Conservation (phyloP, 2,113 vertebrate genomes). For the Triplophysa rosa region DNA sequence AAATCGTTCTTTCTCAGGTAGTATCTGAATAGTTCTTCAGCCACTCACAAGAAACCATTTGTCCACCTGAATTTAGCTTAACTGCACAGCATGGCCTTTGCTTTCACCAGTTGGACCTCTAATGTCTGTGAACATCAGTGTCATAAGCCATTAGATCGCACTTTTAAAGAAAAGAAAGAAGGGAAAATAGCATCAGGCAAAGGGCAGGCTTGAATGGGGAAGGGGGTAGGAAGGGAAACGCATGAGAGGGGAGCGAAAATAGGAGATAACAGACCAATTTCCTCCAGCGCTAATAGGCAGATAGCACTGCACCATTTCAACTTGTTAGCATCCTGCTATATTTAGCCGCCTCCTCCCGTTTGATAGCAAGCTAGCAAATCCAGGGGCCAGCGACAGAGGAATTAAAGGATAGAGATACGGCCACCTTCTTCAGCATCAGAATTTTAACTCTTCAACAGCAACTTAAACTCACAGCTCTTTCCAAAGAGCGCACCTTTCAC, state of each 20-base stretch:
- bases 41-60: background rate
- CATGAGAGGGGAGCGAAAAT: background rate
- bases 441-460: constrained; percentile 5
- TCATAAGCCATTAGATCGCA: constrained; percentile 53
- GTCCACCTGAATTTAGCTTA: background rate
- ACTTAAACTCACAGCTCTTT: constrained; percentile 5
- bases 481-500: constrained; percentile 3
- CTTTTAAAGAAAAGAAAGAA: constrained; percentile 31
- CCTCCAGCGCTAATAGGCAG: constrained; percentile 15
- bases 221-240: background rate
- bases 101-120: constrained; percentile 20
- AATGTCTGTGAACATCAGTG: constrained; percentile 47
- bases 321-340: constrained; percentile 44
- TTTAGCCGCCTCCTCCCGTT: constrained; percentile 30
- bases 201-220: background rate
- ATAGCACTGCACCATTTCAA: constrained; percentile 35
- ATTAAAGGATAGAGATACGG: background rate
- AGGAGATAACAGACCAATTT: constrained; percentile 37
- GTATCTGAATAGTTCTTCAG: background rate
- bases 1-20: background rate
- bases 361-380: constrained; percentile 15
- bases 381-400: constrained; percentile 16
- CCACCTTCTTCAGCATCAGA: constrained; percentile 34
- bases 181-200: background rate
- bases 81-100: constrained; percentile 18